Evolutionary conservation across 1,140 invertebrate species (phyloP).

Genomic region (Temnothorax curvispinosus): DNA sequence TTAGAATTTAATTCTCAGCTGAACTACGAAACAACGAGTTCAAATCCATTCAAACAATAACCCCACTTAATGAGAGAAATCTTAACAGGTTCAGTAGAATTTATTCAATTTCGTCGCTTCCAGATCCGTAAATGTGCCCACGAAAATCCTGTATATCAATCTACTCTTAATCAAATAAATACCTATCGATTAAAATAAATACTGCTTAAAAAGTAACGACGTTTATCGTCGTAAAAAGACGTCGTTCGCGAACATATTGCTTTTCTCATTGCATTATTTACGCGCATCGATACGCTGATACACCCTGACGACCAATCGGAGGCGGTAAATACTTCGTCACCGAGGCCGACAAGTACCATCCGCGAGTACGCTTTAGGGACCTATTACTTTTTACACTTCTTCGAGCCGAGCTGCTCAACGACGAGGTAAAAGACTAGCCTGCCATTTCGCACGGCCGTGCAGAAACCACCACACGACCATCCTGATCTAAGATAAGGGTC

Average conservation of each 20-base stretch:
- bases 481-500: conserved; percentile 57
- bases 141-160: neutral
- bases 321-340: conserved; percentile 62
- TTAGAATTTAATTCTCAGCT: conserved; percentile 37
- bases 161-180: conserved; percentile 9
- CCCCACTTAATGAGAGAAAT: conserved; percentile 17
- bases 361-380: conserved; percentile 43
- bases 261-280: conserved; percentile 58
- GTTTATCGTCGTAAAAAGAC: neutral
- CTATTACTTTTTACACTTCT: conserved; percentile 61
- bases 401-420: neutral
- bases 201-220: neutral
- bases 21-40: conserved; percentile 15
- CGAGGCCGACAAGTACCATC: conserved; percentile 51
- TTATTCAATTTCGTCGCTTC: neutral
- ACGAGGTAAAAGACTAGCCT: conserved; percentile 37
- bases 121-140: neutral
- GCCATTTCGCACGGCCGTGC: conserved; percentile 36
- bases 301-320: conserved; percentile 56
- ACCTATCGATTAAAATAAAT: neutral
- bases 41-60: conserved; percentile 13
- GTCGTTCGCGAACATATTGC: conserved; percentile 4
- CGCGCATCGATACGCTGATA: conserved; percentile 3
- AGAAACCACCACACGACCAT: conserved; percentile 25
- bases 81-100: neutral